Percentiles rank a stretch among this genome's conserved stretches.
These are phyloP conservation scores for Drosophila algonquin DNA, from an alignment of 2,888 invertebrate genomes.

Conservation along the genomic window DNA sequence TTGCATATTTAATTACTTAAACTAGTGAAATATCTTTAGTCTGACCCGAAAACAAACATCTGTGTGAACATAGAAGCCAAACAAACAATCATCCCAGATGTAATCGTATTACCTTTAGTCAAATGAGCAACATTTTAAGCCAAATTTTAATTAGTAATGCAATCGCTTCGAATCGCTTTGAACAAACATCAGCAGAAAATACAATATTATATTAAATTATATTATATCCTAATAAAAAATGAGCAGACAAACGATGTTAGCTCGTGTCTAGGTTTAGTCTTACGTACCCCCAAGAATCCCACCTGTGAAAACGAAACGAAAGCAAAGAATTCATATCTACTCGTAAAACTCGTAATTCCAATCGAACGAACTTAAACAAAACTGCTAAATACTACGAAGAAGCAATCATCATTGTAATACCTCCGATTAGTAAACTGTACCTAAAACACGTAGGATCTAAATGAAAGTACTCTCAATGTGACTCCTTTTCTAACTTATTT, in stretches of 20 bases:
- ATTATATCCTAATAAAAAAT: constrained; percentile 5
- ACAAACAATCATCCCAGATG: constrained; percentile 61
- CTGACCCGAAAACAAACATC: constrained; percentile 34
- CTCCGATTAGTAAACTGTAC: constrained; percentile 77
- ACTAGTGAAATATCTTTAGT: constrained; percentile 53
- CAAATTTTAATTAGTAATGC: constrained; percentile 56
- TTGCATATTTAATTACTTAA: constrained; percentile 60
- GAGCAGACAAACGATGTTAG: background rate
- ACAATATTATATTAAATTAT: constrained; percentile 4
- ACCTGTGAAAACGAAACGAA: constrained; percentile 62
- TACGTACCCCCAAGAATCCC: constrained; percentile 59
- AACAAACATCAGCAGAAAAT: constrained; percentile 16
- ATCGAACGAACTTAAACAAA: constrained; percentile 43
- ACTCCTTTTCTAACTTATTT: constrained; percentile 33
- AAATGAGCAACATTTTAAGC: constrained; percentile 46
- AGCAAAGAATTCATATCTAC: constrained; percentile 65
- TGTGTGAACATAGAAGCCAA: constrained; percentile 60
- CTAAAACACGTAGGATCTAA: constrained; percentile 50
- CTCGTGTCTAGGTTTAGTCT: constrained; percentile 47
- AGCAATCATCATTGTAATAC: constrained; percentile 70
- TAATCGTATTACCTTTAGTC: constrained; percentile 50
- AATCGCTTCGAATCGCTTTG: constrained; percentile 36
- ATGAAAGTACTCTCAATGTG: constrained; percentile 32
- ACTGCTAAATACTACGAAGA: constrained; percentile 44
- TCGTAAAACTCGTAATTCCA: constrained; percentile 40